Evolutionary conservation across 2,888 invertebrate genomes (phyloP).

Genomic region (Caenorhabditis japonica): DNA sequence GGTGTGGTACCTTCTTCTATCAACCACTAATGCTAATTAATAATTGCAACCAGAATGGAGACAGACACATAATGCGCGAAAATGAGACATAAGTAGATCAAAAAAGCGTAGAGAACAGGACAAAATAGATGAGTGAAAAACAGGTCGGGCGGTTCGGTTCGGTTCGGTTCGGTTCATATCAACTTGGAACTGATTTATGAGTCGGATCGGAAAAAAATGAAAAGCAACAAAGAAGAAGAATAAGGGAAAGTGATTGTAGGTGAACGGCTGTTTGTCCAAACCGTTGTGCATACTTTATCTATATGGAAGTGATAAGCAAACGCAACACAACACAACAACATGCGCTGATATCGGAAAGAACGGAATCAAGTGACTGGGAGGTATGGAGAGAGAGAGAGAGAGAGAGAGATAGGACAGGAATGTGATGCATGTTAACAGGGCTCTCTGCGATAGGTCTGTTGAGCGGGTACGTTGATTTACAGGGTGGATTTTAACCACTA

Average conservation of each 20-base stretch:
- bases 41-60: slow-evolving; percentile 37
- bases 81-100: background rate
- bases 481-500: no score
- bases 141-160: no score
- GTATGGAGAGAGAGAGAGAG: slow-evolving; percentile 8
- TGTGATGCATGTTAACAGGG: slow-evolving; percentile 11
- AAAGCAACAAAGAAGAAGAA: no score
- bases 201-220: slow-evolving; percentile 13
- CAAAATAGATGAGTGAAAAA: slow-evolving; percentile 25
- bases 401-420: slow-evolving; percentile 15
- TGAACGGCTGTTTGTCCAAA: slow-evolving; percentile 42
- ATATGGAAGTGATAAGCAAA: slow-evolving; percentile 39
- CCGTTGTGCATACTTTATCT: slow-evolving; percentile 32
- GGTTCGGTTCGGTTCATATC: slow-evolving; percentile 28
- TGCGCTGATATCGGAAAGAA: slow-evolving; percentile 7
- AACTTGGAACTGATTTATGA: slow-evolving; percentile 51
- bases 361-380: background rate
- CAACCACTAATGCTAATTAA: slow-evolving; percentile 48
- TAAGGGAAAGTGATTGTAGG: slow-evolving; percentile 10
- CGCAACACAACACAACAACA: no score
- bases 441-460: no score
- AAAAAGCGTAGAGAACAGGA: slow-evolving; percentile 5
- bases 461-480: no score
- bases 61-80: slow-evolving; percentile 45
- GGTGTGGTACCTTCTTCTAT: background rate